These are phyloP conservation scores for Gymnoscelis rufifasciata DNA, from an alignment of 2,888 invertebrate genomes.

Conservation along the genomic window DNA sequence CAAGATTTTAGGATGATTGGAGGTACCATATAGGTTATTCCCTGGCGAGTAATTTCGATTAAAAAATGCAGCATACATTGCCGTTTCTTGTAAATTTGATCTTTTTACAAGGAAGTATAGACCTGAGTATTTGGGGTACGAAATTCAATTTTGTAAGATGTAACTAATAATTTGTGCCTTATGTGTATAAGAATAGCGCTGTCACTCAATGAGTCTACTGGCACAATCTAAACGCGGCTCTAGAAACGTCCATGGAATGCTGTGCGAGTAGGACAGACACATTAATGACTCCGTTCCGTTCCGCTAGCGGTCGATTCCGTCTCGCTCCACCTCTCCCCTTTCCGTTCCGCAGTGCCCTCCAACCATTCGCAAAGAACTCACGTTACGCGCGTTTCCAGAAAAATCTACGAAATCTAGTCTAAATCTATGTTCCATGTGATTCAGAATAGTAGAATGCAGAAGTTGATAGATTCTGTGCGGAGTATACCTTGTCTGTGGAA, in stretches of 20 bases:
- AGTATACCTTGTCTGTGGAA: not conserved
- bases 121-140: too few relatives aligned
- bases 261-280: not conserved
- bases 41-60: too few relatives aligned
- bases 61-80: too few relatives aligned
- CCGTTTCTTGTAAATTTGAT: too few relatives aligned
- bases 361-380: not conserved
- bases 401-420: too few relatives aligned
- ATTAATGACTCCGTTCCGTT: constrained; percentile 1
- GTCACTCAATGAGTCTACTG: not conserved
- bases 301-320: not conserved
- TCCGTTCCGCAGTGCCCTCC: not conserved
- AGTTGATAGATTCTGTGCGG: not conserved
- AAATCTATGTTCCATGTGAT: too few relatives aligned
- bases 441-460: not conserved
- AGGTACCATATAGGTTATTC: too few relatives aligned
- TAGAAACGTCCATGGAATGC: not conserved
- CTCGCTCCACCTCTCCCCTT: not conserved
- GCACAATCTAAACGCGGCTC: not conserved
- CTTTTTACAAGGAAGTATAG: too few relatives aligned
- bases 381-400: not conserved
- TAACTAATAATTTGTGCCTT: too few relatives aligned
- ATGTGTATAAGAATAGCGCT: too few relatives aligned
- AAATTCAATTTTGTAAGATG: too few relatives aligned
- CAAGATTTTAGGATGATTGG: too few relatives aligned